phyloP scores from a whole-genome alignment of 2,888 invertebrate genomes.

The Aporophyla nigra region DNA sequence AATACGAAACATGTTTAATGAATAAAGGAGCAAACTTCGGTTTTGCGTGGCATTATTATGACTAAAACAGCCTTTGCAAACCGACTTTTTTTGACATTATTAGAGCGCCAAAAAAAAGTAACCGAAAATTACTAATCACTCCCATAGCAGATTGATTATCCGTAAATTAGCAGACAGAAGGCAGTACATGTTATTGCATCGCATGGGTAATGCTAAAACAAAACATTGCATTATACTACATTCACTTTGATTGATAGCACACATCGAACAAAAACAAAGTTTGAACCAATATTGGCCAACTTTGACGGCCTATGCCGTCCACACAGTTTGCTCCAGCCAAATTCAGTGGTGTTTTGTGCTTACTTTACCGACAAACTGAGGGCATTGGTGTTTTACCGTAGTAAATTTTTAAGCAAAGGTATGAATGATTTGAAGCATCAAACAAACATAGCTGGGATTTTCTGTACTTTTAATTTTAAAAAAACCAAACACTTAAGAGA shows the following conservation, averaged over 20 bases:
- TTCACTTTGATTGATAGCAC: conserved; percentile 14
- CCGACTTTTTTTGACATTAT: no score
- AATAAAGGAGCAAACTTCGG: no score
- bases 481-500: no score
- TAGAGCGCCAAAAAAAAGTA: no score
- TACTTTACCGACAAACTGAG: not conserved
- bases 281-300: conserved; percentile 44
- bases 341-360: conserved; percentile 10
- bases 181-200: no score
- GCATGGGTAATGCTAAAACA: not conserved
- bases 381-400: not conserved
- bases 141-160: not conserved
- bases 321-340: not conserved
- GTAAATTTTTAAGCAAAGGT: not conserved
- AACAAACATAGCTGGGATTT: no score
- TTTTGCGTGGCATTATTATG: not conserved
- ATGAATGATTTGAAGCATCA: not conserved
- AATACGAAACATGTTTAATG: no score
- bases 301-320: conserved; percentile 12
- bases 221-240: not conserved
- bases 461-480: no score
- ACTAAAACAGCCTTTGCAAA: not conserved
- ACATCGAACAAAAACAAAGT: conserved; percentile 34
- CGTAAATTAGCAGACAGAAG: not conserved
- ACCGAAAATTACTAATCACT: not conserved